Conservation (phyloP, 2,888 invertebrate genomes). For the Andrena haemorrhoa region DNA sequence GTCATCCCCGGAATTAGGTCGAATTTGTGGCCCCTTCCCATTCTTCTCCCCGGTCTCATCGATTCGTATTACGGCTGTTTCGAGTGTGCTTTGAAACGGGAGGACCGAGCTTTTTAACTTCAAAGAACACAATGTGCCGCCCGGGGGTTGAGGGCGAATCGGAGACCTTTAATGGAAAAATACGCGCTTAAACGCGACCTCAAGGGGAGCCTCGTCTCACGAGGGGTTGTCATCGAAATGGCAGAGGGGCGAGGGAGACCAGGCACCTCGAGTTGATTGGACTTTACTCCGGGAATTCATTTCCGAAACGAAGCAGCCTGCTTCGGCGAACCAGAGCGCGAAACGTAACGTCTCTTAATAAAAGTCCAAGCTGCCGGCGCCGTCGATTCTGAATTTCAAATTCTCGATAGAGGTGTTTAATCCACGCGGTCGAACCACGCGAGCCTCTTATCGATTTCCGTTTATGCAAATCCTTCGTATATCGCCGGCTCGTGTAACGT, state of each 20-base stretch:
- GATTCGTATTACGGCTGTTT: background rate
- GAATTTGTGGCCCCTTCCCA: background rate
- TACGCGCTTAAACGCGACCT: conserved; percentile 45
- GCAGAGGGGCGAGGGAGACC: conserved; percentile 8
- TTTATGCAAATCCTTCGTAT: conserved; percentile 32
- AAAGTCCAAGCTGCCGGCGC: background rate
- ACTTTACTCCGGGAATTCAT: conserved; percentile 14
- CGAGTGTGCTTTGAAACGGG: background rate
- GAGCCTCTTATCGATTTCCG: conserved; percentile 48
- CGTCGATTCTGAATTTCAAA: conserved; percentile 27
- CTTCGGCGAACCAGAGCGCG: background rate
- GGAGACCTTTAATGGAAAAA: conserved; percentile 48
- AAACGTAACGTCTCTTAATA: background rate
- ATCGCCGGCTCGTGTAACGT: conserved; percentile 18
- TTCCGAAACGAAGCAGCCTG: background rate
- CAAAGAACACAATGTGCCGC: conserved; percentile 33
- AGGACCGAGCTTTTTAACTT: conserved; percentile 6
- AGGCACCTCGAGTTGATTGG: conserved; percentile 1
- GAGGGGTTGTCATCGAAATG: conserved; percentile 18
- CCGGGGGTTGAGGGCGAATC: conserved; percentile 12
- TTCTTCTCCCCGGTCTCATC: background rate
- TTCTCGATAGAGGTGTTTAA: conserved; percentile 8
- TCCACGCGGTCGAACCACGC: background rate
- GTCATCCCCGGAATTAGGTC: background rate
- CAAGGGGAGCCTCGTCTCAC: conserved; percentile 16